Evolutionary conservation across 2,888 invertebrate species (phyloP).

Genomic region (Thysanoteuthis rhombus): DNA sequence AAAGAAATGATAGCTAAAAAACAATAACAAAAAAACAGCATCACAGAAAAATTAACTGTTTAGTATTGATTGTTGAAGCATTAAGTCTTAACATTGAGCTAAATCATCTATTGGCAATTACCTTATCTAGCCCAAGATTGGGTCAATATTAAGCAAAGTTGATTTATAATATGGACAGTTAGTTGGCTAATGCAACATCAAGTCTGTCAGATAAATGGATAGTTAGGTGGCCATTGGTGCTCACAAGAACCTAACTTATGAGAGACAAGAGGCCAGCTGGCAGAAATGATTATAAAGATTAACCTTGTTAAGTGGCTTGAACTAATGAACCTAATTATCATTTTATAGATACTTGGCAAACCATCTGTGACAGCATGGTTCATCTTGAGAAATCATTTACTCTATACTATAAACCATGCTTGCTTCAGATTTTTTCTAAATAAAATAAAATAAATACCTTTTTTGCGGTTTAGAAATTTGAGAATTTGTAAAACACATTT

Average conservation of each 20-base stretch:
- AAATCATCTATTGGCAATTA: background rate
- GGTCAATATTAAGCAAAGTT: background rate
- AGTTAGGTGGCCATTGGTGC: background rate
- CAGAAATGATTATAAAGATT: background rate
- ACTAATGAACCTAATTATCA: background rate
- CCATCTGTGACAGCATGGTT: background rate
- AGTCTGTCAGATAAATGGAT: background rate
- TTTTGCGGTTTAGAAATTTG: no score
- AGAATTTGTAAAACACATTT: no score
- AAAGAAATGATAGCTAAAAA: background rate
- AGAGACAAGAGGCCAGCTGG: background rate
- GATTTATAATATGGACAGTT: background rate
- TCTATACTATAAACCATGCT: no score
- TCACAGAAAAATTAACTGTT: background rate
- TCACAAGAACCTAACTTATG: background rate
- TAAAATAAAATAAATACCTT: no score
- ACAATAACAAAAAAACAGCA: no score
- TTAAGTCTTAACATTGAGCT: background rate
- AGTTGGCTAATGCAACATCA: background rate
- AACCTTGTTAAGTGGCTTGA: background rate
- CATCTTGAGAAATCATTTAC: no score
- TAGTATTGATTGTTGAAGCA: background rate
- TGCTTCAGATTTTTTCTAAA: no score
- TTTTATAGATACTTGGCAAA: background rate
- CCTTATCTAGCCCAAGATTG: background rate